Conservation (phyloP, 1,140 invertebrate genomes). For the Popillia japonica region DNA sequence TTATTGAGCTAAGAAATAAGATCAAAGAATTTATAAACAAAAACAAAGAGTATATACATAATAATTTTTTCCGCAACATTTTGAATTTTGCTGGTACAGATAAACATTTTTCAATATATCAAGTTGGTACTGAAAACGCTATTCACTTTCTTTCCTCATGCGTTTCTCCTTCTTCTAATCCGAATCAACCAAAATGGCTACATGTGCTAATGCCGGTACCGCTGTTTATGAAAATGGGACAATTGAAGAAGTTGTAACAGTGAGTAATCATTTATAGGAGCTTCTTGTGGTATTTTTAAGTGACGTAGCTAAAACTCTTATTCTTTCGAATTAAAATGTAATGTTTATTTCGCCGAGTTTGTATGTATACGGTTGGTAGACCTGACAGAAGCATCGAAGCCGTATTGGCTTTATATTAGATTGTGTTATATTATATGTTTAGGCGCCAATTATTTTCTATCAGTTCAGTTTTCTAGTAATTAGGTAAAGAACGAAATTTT, state of each 20-base stretch:
- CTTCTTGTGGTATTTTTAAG: not conserved
- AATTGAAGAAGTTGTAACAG: not conserved
- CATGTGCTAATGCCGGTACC: not conserved
- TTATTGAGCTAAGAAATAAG: no score
- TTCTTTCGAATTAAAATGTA: not conserved
- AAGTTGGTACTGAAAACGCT: not conserved
- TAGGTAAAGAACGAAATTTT: slow-evolving; percentile 11
- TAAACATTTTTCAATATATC: not conserved
- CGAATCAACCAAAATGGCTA: slow-evolving; percentile 5
- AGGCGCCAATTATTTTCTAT: not conserved
- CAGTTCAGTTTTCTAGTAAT: not conserved
- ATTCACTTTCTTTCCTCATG: not conserved
- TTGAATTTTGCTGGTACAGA: no score
- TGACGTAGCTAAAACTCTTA: not conserved
- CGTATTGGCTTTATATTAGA: not conserved
- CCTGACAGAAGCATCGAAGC: not conserved
- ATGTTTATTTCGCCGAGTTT: not conserved
- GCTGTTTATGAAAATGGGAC: slow-evolving; percentile 8
- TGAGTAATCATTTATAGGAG: not conserved
- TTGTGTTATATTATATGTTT: slow-evolving; percentile 16
- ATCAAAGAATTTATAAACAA: no score
- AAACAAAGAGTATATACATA: no score
- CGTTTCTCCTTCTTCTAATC: not conserved
- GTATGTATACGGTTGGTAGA: not conserved
- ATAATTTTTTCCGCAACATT: no score